These are phyloP conservation scores for Trinectes maculatus DNA, from an alignment of 2,113 vertebrate species.

Conservation along the genomic window DNA sequence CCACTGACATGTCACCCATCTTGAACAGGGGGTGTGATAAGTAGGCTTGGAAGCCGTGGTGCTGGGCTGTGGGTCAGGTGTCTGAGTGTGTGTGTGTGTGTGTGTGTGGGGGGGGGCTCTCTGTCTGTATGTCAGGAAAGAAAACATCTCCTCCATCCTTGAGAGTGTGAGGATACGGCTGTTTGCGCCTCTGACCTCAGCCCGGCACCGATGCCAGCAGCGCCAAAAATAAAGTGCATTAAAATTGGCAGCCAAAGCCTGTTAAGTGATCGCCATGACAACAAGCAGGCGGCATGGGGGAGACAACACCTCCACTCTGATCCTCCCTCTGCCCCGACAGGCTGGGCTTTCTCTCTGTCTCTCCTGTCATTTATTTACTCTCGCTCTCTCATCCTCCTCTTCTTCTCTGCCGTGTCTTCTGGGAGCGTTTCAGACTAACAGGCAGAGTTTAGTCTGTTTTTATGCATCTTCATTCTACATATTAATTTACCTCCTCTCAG, in stretches of 20 bases:
- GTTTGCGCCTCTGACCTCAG: slow-evolving; percentile 29
- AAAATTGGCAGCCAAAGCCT: slow-evolving; percentile 57
- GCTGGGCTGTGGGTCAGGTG: background rate
- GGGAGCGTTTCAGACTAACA: slow-evolving; percentile 49
- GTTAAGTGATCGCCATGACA: slow-evolving; percentile 78
- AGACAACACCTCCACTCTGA: slow-evolving; percentile 33
- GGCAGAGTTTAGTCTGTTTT: slow-evolving; percentile 51
- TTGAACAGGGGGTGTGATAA: slow-evolving; percentile 36
- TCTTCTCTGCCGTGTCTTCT: slow-evolving; percentile 38
- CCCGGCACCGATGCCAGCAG: slow-evolving; percentile 37
- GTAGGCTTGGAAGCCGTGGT: slow-evolving; percentile 14
- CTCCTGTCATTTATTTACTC: slow-evolving; percentile 31
- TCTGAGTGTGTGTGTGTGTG: background rate
- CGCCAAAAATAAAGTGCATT: slow-evolving; percentile 72
- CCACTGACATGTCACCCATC: slow-evolving; percentile 37
- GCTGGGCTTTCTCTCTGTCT: slow-evolving; percentile 17
- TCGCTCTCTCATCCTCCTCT: slow-evolving; percentile 33
- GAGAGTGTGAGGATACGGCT: background rate
- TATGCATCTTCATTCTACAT: slow-evolving; percentile 39
- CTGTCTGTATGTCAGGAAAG: slow-evolving; percentile 36
- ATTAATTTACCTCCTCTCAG: slow-evolving; percentile 29
- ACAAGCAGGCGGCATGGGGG: slow-evolving; percentile 53
- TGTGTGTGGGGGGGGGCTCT: background rate
- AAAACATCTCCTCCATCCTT: slow-evolving; percentile 34
- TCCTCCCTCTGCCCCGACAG: slow-evolving; percentile 24